Evolutionary conservation across 2,113 vertebrate species (phyloP).

Genomic region (Epinephelus fuscoguttatus): DNA sequence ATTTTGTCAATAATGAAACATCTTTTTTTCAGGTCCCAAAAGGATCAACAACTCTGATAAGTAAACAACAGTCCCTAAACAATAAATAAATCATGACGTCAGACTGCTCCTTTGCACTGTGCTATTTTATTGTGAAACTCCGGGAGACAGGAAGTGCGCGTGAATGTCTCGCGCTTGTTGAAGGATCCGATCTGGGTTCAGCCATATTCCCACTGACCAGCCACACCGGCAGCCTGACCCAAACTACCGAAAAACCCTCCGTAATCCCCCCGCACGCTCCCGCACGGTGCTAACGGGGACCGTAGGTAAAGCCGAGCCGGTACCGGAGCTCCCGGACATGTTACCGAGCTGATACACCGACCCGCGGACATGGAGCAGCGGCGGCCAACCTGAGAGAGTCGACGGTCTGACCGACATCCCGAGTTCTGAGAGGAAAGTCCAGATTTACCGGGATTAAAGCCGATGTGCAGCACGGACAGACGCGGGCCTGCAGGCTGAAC

Average conservation of each 20-base stretch:
- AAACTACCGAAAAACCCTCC: background rate
- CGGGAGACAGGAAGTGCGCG: slow-evolving; percentile 14
- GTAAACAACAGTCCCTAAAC: too few relatives aligned
- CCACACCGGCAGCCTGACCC: slow-evolving; percentile 56
- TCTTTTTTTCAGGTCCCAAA: too few relatives aligned
- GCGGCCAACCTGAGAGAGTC: slow-evolving; percentile 70
- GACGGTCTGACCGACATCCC: slow-evolving; percentile 71
- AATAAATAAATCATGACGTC: too few relatives aligned
- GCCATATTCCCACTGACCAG: slow-evolving; percentile 70
- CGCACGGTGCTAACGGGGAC: background rate
- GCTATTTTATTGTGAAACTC: slow-evolving; percentile 61
- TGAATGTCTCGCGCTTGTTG: background rate
- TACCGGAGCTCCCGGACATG: slow-evolving; percentile 22
- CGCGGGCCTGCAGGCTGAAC: slow-evolving; percentile 33
- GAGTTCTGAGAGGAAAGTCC: slow-evolving; percentile 72
- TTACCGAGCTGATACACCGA: slow-evolving; percentile 22
- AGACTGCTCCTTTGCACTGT: too few relatives aligned
- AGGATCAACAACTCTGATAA: too few relatives aligned
- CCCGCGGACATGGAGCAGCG: slow-evolving; percentile 66
- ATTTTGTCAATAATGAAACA: too few relatives aligned
- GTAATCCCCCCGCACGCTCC: background rate
- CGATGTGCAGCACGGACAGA: slow-evolving; percentile 55
- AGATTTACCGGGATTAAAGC: slow-evolving; percentile 79
- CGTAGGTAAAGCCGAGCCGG: background rate
- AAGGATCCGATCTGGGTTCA: slow-evolving; percentile 57